Evolutionary conservation across 2,888 invertebrate species (phyloP).

Genomic region (Lasioglossum pauxillum): DNA sequence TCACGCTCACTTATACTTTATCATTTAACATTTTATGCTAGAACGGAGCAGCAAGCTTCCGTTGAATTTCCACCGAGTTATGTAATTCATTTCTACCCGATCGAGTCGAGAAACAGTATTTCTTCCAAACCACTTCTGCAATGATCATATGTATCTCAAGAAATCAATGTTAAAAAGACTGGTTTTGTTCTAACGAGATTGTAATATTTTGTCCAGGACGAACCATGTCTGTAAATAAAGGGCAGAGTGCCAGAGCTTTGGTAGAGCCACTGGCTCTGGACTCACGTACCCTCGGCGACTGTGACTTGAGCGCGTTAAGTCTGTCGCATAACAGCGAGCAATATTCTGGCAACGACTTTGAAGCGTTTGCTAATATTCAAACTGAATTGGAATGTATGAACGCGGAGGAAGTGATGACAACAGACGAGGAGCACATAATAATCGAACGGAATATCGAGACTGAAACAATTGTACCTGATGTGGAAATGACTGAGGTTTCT

Average conservation of each 20-base stretch:
- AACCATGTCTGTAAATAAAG: slow-evolving; percentile 80
- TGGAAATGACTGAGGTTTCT: slow-evolving; percentile 81
- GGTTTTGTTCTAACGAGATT: neutral
- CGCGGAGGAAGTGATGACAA: slow-evolving; percentile 83
- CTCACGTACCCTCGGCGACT: slow-evolving; percentile 77
- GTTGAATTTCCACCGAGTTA: slow-evolving; percentile 30
- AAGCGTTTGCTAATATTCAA: slow-evolving; percentile 84
- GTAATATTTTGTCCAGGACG: slow-evolving; percentile 47
- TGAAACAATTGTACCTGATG: slow-evolving; percentile 78
- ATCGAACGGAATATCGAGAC: slow-evolving; percentile 71
- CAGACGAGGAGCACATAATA: slow-evolving; percentile 75
- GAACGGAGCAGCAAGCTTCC: neutral
- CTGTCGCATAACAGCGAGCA: slow-evolving; percentile 78
- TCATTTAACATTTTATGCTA: slow-evolving; percentile 27
- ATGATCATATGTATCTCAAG: neutral
- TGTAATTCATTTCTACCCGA: slow-evolving; percentile 36
- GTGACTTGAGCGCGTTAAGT: slow-evolving; percentile 79
- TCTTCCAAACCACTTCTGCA: neutral
- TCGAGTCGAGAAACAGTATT: neutral
- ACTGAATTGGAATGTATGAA: slow-evolving; percentile 84
- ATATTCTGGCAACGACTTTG: slow-evolving; percentile 81
- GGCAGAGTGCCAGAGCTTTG: slow-evolving; percentile 76
- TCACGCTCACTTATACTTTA: neutral
- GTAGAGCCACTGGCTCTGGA: slow-evolving; percentile 79
- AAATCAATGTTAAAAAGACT: neutral